Evolutionary conservation across 2,797 vertebrate genomes (phyloP).

Genomic region (Rhabdomys pumilio): DNA sequence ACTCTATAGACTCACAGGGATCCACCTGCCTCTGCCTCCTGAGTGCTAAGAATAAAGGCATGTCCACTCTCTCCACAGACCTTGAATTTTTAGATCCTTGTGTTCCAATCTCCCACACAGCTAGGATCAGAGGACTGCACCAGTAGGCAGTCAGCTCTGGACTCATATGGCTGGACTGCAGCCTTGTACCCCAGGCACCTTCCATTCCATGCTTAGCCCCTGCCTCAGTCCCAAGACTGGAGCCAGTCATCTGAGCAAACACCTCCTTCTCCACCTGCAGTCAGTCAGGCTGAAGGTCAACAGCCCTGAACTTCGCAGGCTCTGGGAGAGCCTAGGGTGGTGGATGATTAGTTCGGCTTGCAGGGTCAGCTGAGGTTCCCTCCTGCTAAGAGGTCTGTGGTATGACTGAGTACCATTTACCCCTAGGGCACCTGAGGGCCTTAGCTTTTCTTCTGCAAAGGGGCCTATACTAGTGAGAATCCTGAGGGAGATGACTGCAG

Average conservation of each 20-base stretch:
- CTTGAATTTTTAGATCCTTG: background rate
- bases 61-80: background rate
- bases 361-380: background rate
- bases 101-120: background rate
- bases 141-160: background rate
- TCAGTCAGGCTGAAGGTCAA: slow-evolving; percentile 52
- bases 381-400: background rate
- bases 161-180: background rate
- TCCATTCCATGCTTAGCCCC: background rate
- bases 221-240: background rate
- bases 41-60: background rate
- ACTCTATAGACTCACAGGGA: background rate
- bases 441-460: background rate
- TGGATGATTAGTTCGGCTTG: background rate
- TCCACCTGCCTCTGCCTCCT: background rate
- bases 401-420: background rate
- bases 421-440: background rate
- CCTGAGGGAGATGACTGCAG: background rate
- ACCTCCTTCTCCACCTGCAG: background rate
- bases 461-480: background rate
- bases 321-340: background rate
- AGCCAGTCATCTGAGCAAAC: background rate
- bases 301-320: slow-evolving; percentile 13
- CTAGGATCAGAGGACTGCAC: background rate
- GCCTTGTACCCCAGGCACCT: background rate